Evolutionary conservation across 2,888 invertebrate genomes (phyloP).

Genomic region (Drosophila sordidapex): DNA sequence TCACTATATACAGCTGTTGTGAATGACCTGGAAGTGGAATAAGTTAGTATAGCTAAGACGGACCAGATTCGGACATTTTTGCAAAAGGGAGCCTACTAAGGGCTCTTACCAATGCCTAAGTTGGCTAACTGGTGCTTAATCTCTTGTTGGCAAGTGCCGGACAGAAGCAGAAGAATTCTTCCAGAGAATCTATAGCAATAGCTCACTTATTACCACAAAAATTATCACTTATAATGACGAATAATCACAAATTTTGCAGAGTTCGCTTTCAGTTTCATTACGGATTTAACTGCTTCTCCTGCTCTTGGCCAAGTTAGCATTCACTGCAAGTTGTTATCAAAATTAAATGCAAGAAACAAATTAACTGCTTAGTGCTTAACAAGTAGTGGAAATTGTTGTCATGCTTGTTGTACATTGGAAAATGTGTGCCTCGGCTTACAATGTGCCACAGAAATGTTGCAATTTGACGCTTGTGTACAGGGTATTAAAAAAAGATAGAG

Average conservation of each 20-base stretch:
- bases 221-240: no score
- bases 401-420: not conserved
- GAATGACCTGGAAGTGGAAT: no score
- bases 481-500: conserved; percentile 23
- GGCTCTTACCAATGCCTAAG: rapidly evolving
- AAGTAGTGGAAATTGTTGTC: not conserved
- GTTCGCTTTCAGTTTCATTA: not conserved
- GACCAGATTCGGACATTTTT: no score
- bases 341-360: not conserved
- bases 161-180: not conserved
- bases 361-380: not conserved
- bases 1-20: no score
- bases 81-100: no score
- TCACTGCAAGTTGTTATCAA: not conserved
- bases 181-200: not conserved
- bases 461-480: conserved; percentile 16
- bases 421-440: not conserved
- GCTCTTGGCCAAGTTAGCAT: not conserved
- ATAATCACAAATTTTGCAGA: not conserved
- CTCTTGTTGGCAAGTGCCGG: rapidly evolving
- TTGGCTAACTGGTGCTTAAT: not conserved
- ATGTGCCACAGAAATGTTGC: not conserved
- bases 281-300: not conserved
- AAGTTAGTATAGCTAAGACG: no score
- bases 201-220: no score